A percentile compares a stretch with the other conserved stretches of the same genome.
Evolutionary conservation across 1,140 invertebrate genomes (phyloP).

Genomic region (Bombus balteatus): DNA sequence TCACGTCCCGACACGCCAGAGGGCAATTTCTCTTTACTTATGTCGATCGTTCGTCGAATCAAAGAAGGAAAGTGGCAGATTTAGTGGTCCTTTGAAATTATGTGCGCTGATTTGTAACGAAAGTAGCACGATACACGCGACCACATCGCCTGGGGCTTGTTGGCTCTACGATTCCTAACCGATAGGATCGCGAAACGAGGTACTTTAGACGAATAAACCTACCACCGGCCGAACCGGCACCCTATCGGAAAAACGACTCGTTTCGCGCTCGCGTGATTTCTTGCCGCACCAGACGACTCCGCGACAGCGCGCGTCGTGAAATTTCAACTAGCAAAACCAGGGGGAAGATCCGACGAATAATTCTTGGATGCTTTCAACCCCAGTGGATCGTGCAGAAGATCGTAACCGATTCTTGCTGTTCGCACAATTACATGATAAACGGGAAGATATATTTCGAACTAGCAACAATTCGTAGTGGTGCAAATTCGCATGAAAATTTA

Average conservation of each 20-base stretch:
- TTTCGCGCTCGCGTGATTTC: background rate
- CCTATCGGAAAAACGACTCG: background rate
- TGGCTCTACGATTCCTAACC: slow-evolving; percentile 5
- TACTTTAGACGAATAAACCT: no score
- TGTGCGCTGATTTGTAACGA: background rate
- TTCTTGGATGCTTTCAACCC: background rate
- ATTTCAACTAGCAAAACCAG: background rate
- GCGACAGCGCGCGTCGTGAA: background rate
- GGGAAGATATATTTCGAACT: background rate
- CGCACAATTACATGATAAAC: background rate
- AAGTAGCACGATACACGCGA: slow-evolving; percentile 51
- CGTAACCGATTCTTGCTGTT: no score
- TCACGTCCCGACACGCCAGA: slow-evolving; percentile 9
- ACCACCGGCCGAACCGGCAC: no score
- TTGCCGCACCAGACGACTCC: no score
- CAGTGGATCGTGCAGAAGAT: no score
- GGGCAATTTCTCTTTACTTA: slow-evolving; percentile 31
- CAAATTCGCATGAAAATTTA: background rate
- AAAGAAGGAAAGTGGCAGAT: background rate
- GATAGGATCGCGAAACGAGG: slow-evolving; percentile 27
- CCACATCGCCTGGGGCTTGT: background rate
- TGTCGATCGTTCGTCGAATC: background rate
- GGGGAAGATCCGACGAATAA: no score
- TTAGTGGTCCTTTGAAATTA: slow-evolving; percentile 39
- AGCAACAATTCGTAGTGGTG: background rate